phyloP scores from a whole-genome alignment of 1,140 invertebrate species.

The Aphaenogaster ashmeadi region DNA sequence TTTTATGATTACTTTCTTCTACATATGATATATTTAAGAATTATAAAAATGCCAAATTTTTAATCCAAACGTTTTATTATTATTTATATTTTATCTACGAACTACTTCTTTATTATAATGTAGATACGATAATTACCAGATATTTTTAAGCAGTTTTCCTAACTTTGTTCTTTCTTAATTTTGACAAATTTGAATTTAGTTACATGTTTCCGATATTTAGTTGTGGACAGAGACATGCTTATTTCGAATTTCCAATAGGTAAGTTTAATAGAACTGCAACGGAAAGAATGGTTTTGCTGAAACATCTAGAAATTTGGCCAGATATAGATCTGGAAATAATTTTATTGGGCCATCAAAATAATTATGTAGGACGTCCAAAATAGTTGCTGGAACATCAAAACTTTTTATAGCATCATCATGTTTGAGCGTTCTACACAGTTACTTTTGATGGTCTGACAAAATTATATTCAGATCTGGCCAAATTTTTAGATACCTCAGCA shows the following conservation, averaged over 20 bases:
- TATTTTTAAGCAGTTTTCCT: neutral
- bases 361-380: too few species aligned
- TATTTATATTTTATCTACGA: neutral
- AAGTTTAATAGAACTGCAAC: neutral
- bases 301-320: neutral
- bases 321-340: too few species aligned
- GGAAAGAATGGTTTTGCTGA: too few species aligned
- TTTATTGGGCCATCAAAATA: too few species aligned
- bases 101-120: neutral
- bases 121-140: neutral
- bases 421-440: too few species aligned
- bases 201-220: neutral
- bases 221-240: too few species aligned
- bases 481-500: too few species aligned
- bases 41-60: neutral
- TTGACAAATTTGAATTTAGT: neutral
- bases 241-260: neutral
- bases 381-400: too few species aligned
- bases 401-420: too few species aligned
- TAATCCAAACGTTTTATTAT: neutral
- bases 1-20: slow-evolving; percentile 23
- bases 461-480: too few species aligned
- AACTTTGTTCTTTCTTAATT: neutral
- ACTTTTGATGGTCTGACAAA: too few species aligned
- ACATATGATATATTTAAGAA: neutral